Base-by-base conservation (phyloP, 2,888 invertebrate species). In the Philereme vetulata region DNA sequence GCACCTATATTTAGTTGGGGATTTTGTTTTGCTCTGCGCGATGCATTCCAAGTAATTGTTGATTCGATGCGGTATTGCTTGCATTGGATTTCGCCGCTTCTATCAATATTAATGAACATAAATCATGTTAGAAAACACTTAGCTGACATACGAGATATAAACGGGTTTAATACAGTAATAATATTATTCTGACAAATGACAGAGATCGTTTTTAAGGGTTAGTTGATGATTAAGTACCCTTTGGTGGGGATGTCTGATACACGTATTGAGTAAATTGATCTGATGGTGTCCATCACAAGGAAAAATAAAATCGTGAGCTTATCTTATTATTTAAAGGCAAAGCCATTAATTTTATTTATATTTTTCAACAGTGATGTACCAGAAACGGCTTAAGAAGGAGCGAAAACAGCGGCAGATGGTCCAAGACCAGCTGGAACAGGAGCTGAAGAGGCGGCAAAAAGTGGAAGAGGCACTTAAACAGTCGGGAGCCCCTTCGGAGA, bases 371-470 rank as follows among this genome's bases (percentile, higher is more conserved):
- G 98, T 96, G 66, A 93, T 96, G 83, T 97, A 96, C 86, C 97
- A 98, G 87, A 98, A 98, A 85, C 95, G 97, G 65, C 94, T 97
- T 90, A 96, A 97, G 93, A 96, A 97, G 78, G 98, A 98, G 84
- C 94, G 96, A 72, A 95, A 96, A 84, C 95, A 95, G 66, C 94
- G 97, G 75, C 95, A 96, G 80, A 94, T 96, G 74, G 93, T 97
- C 59, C 97, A 98, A 80, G 97, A 97, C 72, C 97, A 97, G 80
- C 88, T 98, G 66, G 97, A 97, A 72, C 82, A 94, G 74, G 97
- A 97, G 85, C 93, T 95, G 75, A 97, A 97, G 85, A 93, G 96
- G 86, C 94, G 96, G 81, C 93, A 94, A 72, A 96, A 96, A 81
- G 93, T 96, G 63, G 97, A 97, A 81, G 97, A 97, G 67, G 96